Evolutionary conservation across 2,113 vertebrate genomes (phyloP).

Genomic region (Pteronura brasiliensis): DNA sequence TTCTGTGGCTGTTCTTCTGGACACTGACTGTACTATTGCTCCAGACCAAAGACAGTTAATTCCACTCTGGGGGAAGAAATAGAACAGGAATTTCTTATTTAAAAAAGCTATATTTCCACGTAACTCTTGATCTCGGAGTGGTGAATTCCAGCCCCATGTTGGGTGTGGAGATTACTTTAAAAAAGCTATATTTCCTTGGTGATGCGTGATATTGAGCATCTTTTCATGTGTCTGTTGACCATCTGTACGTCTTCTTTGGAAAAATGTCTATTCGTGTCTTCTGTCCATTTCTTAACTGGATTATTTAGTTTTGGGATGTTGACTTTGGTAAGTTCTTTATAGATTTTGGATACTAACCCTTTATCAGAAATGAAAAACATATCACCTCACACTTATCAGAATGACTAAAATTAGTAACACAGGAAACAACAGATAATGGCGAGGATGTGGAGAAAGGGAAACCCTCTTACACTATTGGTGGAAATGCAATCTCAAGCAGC

Average conservation of each 20-base stretch:
- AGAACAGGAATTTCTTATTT: background rate
- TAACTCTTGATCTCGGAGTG: too few relatives aligned
- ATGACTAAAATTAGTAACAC: too few relatives aligned
- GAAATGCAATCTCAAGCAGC: background rate
- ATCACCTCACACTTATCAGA: too few relatives aligned
- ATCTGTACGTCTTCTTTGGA: background rate
- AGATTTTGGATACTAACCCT: too few relatives aligned
- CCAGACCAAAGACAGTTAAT: background rate
- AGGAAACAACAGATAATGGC: too few relatives aligned
- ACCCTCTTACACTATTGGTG: background rate
- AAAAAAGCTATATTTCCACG: background rate
- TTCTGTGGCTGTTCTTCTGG: background rate
- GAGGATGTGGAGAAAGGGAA: background rate
- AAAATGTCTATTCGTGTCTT: background rate
- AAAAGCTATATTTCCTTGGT: background rate
- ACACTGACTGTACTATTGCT: background rate
- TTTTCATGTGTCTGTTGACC: background rate
- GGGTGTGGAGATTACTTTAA: background rate
- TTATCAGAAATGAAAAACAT: too few relatives aligned
- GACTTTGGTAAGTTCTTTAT: too few relatives aligned
- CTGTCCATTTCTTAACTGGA: too few relatives aligned
- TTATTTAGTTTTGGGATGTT: too few relatives aligned
- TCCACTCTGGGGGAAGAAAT: background rate
- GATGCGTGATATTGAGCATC: background rate
- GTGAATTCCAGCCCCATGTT: too few relatives aligned